Percentiles rank a stretch among this genome's conserved stretches.
Conservation (phyloP, 2,113 vertebrate species). For the Hirundichthys speculiger region DNA sequence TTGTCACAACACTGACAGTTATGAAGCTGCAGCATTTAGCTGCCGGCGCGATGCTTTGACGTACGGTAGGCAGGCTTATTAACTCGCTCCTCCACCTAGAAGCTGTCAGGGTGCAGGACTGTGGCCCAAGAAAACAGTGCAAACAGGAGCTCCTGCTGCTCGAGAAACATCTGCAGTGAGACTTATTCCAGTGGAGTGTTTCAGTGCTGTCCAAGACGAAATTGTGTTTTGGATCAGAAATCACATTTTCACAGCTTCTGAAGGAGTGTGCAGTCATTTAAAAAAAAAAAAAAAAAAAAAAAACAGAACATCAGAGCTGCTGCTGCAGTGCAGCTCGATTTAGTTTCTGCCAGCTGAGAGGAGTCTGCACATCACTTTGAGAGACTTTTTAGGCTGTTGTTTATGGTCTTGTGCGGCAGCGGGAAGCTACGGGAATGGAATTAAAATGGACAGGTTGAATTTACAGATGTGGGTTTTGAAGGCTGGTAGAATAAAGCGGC, state of each 20-base stretch:
- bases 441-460: too few relatives aligned
- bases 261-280: slow-evolving; percentile 5
- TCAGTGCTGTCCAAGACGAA: slow-evolving; percentile 19
- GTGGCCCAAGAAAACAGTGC: neutral
- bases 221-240: slow-evolving; percentile 30
- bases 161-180: slow-evolving; percentile 1
- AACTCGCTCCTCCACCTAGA: slow-evolving; percentile 27
- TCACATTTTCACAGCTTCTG: neutral
- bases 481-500: too few relatives aligned
- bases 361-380: neutral
- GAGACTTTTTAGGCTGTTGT: neutral
- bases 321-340: slow-evolving; percentile 52
- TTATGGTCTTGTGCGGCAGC: too few relatives aligned
- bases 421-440: too few relatives aligned
- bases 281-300: too few relatives aligned
- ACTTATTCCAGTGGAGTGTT: slow-evolving; percentile 6
- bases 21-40: slow-evolving; percentile 36
- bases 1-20: slow-evolving; percentile 16
- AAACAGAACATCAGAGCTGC: slow-evolving; percentile 14
- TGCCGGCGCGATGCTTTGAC: slow-evolving; percentile 18
- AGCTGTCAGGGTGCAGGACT: slow-evolving; percentile 29
- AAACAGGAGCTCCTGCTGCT: slow-evolving; percentile 11
- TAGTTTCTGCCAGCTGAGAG: slow-evolving; percentile 31
- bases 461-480: too few relatives aligned
- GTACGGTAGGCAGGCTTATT: slow-evolving; percentile 22